Base-by-base conservation (phyloP, 2,888 invertebrate genomes). In the Sphecodes monilicornis region DNA sequence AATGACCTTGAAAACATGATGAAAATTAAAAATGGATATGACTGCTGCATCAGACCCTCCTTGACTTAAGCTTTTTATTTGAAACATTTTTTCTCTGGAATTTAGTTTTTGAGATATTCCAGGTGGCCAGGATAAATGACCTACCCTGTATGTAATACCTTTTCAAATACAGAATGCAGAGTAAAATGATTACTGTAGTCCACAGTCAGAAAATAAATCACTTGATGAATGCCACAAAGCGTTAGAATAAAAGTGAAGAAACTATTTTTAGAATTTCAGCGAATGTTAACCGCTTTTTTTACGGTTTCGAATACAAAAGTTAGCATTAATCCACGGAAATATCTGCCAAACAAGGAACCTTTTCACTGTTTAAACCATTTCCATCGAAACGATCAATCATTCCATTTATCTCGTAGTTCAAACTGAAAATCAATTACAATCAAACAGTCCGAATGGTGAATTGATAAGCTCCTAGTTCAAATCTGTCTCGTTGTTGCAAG, bases 381-480 rank as follows among this genome's bases (percentile, higher is more conserved):
- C 46, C 74, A 16, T 50, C 54, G 60, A 43, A 41, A 79, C 39
- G 29, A 79, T 74, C 39, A 26, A 46, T 79, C 50, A 70, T 60
- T 26, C 60, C 39, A 70, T 79, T 74, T 50, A 74, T 60, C 41
- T 13, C 16, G n/a, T 64, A 11, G 46, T 32, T 64, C 60, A 64
- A 70, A 70, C 69, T 32, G 74, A 41, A 74, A 78, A 74, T 82
- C 60, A 57, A 73, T 32, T 60, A 46, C 60, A 29, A 70, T 70
- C 79, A 32, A 50, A 43, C 64, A 71, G 50, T n/a, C 36, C 36
- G 22, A 39, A 73, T 18, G 69, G 29, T 60, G 69, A 69, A 78
- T 82, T 73, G 69, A 79, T 82, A 70, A 79, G 79, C 41, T 64
- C 50, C 50, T 70, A 82, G 64, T 29, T 46, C 69, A 41, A 74